A percentile compares a stretch with the other conserved stretches of the same genome.
phyloP scores from a whole-genome alignment of 2,797 vertebrate species.

The Borostomias antarcticus region DNA sequence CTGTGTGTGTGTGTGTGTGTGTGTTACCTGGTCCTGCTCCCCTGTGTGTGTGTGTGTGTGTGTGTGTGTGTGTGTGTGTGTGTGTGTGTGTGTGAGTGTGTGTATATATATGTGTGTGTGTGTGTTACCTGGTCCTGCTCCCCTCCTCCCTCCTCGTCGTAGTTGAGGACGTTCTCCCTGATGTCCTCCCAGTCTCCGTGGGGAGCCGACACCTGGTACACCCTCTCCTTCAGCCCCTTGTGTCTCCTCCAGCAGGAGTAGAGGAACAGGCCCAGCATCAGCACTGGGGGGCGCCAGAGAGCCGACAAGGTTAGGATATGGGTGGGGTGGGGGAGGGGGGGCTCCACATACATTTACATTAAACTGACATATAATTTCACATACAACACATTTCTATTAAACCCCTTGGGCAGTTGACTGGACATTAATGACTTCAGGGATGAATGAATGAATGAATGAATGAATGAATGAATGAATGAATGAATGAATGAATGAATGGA shows the following conservation, averaged over 20 bases:
- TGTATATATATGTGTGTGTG: not conserved
- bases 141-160: slow-evolving; percentile 89
- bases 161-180: slow-evolving; percentile 89
- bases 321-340: not conserved
- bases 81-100: not conserved
- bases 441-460: not conserved
- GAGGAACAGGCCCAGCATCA: slow-evolving; percentile 82
- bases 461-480: not conserved
- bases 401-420: too few relatives aligned
- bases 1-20: not conserved
- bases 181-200: slow-evolving; percentile 88
- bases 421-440: too few relatives aligned
- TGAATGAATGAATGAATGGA: not conserved
- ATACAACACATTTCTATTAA: not conserved
- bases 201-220: slow-evolving; percentile 78
- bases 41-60: not conserved
- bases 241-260: slow-evolving; percentile 82
- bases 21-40: not conserved
- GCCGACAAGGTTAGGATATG: slow-evolving; percentile 49
- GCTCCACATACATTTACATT: not conserved
- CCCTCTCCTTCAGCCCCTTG: slow-evolving; percentile 79
- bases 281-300: slow-evolving; percentile 77
- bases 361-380: not conserved
- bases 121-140: slow-evolving; percentile 81
- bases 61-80: not conserved